Percentiles rank a stretch among this genome's conserved stretches.
Conservation (phyloP, 1,140 invertebrate species). For the Adelges cooleyi region DNA sequence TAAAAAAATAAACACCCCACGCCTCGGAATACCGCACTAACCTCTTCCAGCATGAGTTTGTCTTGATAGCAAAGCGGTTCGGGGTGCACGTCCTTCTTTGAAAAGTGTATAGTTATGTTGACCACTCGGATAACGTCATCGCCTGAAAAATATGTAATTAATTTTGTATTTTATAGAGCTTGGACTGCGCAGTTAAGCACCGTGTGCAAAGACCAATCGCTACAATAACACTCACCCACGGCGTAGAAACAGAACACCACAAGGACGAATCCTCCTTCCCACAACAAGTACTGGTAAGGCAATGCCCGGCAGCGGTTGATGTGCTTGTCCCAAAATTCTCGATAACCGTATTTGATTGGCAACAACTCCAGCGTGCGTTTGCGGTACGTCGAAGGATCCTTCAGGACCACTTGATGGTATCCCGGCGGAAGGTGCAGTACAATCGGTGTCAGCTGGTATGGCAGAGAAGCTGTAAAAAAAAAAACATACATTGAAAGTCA, state of each 20-base stretch:
- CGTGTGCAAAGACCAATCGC: no score
- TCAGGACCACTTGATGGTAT: slow-evolving; percentile 5
- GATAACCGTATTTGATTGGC: background rate
- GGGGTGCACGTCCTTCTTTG: slow-evolving; percentile 11
- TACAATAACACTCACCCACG: slow-evolving; percentile 14
- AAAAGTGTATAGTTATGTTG: slow-evolving; percentile 22
- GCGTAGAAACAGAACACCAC: slow-evolving; percentile 22
- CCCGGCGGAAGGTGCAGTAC: background rate
- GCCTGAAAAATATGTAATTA: background rate
- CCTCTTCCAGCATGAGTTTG: slow-evolving; percentile 22
- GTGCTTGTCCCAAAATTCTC: slow-evolving; percentile 9
- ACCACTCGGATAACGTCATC: slow-evolving; percentile 19
- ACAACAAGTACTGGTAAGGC: slow-evolving; percentile 14
- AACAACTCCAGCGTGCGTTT: background rate
- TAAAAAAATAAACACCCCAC: no score
- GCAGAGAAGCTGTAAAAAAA: background rate
- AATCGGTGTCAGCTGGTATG: slow-evolving; percentile 1
- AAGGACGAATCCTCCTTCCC: slow-evolving; percentile 19
- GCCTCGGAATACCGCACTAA: no score
- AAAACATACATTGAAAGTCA: no score
- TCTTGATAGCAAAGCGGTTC: slow-evolving; percentile 20
- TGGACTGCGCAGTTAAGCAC: no score
- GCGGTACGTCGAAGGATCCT: background rate
- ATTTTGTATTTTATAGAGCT: no score
- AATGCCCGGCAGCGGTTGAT: slow-evolving; percentile 10